A percentile compares a stretch with the other conserved stretches of the same genome.
phyloP scores from a whole-genome alignment of 2,888 invertebrate genomes.

The Heliconius aoede region DNA sequence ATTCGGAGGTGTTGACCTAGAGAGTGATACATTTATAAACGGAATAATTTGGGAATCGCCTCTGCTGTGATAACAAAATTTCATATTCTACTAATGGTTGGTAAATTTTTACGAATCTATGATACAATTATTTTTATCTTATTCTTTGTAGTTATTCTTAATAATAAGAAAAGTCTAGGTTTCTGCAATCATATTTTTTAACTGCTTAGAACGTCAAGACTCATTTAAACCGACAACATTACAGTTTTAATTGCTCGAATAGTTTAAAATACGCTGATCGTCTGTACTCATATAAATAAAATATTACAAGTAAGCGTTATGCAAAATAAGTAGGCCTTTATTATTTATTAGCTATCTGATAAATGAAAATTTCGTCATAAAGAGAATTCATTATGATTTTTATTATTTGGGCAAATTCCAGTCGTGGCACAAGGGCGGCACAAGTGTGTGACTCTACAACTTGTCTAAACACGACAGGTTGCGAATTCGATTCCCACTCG shows the following conservation, averaged over 20 bases:
- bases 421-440: no score
- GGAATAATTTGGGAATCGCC: conserved; percentile 43
- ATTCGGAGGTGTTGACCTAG: conserved; percentile 70
- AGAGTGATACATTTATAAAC: conserved; percentile 62
- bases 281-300: not conserved
- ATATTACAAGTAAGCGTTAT: no score
- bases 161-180: not conserved
- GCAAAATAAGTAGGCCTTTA: not conserved
- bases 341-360: no score
- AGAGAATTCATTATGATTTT: no score
- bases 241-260: not conserved
- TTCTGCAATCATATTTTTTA: no score
- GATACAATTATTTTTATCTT: no score
- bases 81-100: not conserved
- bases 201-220: not conserved
- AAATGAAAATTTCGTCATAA: no score
- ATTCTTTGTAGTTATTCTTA: not conserved
- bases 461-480: no score
- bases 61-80: conserved; percentile 9
- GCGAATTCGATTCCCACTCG: no score
- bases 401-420: no score
- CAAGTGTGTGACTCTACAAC: no score
- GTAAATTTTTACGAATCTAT: not conserved
- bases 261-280: not conserved
- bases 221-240: not conserved